Evolutionary conservation across 2,797 vertebrate species (phyloP), one percentile per base, ranked within the genome.

Genomic region (Picus viridis): DNA sequence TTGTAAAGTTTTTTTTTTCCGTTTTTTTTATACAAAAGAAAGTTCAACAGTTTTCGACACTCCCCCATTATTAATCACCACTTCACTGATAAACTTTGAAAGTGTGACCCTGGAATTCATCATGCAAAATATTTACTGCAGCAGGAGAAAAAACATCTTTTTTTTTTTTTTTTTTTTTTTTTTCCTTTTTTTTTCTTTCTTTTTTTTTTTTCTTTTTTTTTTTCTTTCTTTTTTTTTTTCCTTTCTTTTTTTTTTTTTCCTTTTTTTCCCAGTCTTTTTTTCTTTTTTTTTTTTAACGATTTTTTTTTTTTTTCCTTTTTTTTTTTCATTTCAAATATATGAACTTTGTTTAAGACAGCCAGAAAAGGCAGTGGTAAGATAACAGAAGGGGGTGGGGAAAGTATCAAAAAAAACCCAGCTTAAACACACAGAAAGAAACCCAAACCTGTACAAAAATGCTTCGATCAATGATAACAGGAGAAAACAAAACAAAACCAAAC

Each of bases 121-220:
- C 99, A 99, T 99, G 98, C 98, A 99, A 98, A 98, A 98, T 98
- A 98, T 98, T 98, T 98, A 98, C 97, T 96, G 98, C 97, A 97
- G 95, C 97, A 98, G 95, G 97, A 98, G 97, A 98, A 98, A 96
- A 96, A 98, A 98, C 97, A 97, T 64, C 83, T 83, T 89, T 92
- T 96, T 94, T 54, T 96, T 92, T 94, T 90, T 78, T 94, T 54
- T 24, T 12, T 3, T 15, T 49, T 49, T 10, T 94, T 94, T 94
- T 96, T 10, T 39, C 12, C 12, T 10, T 39, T 10, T 39, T 95
- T 94, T 94, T 96, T 96, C 97, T 97, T 97, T 94, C 93, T 96
- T 92, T 94, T 92, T 80, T 96, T 47, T 20, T 3, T 89, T 96
- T 94, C 24, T 96, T 91, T 94, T 89, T 77, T 95, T 51, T 23